Evolutionary conservation across 2,888 invertebrate species (phyloP).

Genomic region (Caenorhabditis angaria): DNA sequence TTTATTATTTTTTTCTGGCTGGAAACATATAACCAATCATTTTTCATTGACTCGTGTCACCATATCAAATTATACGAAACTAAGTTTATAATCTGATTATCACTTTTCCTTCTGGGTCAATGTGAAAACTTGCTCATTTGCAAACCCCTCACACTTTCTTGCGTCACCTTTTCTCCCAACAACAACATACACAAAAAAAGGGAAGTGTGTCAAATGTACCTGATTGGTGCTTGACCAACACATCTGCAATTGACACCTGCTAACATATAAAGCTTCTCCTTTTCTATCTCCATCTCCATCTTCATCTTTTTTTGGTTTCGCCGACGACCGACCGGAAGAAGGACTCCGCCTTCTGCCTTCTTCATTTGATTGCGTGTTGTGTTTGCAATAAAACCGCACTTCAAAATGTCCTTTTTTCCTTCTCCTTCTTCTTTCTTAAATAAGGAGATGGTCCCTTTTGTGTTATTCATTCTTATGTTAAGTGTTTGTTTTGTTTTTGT

Average conservation of each 20-base stretch:
- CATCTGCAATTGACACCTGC: not conserved
- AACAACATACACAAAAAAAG: no score
- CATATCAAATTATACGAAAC: no score
- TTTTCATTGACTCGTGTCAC: no score
- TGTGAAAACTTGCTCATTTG: no score
- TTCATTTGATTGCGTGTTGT: conserved; percentile 2
- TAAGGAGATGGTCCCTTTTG: not conserved
- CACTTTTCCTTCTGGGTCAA: no score
- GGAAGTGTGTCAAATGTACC: no score
- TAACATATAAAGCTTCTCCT: not conserved
- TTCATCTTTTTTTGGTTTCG: not conserved
- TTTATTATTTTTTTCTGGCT: no score
- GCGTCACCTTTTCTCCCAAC: no score
- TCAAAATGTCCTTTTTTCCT: conserved; percentile 1
- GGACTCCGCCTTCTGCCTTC: not conserved
- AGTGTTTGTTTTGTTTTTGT: not conserved
- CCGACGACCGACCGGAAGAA: not conserved
- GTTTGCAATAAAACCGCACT: conserved; percentile 2
- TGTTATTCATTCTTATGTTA: not conserved
- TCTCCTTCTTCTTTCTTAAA: not conserved
- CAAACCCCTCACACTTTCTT: no score
- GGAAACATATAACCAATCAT: no score
- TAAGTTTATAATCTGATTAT: no score
- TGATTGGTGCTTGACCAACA: not conserved
- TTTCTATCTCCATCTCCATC: not conserved